Evolutionary conservation across 2,113 vertebrate genomes (phyloP).

Genomic region (Atractosteus spatula): DNA sequence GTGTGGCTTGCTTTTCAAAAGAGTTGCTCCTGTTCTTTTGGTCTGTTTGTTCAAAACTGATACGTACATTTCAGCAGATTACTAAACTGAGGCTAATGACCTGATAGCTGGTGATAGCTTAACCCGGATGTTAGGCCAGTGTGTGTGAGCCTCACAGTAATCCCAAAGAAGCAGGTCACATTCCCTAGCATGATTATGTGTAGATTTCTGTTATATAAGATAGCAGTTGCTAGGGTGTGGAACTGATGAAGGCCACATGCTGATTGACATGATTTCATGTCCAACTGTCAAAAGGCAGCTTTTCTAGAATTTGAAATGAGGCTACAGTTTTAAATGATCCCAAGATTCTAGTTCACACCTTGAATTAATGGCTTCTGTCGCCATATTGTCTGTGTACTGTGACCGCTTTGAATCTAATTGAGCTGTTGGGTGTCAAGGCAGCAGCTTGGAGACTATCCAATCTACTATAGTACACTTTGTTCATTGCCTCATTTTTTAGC

Average conservation of each 20-base stretch:
- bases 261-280: neutral
- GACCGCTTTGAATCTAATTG: too few relatives aligned
- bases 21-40: conserved; percentile 9
- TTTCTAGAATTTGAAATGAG: neutral
- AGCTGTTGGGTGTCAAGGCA: too few relatives aligned
- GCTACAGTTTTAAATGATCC: too few relatives aligned
- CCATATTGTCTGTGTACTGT: too few relatives aligned
- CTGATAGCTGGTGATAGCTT: neutral
- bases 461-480: too few relatives aligned
- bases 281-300: neutral
- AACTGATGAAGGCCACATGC: neutral
- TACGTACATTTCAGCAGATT: neutral
- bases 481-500: too few relatives aligned
- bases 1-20: neutral
- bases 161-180: conserved; percentile 33
- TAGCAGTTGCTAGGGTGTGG: neutral
- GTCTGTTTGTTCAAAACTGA: conserved; percentile 4
- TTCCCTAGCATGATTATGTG: conserved; percentile 15
- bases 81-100: neutral
- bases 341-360: too few relatives aligned
- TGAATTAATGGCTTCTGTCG: too few relatives aligned
- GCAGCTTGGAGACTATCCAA: too few relatives aligned
- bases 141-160: neutral
- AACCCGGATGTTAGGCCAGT: neutral
- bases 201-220: conserved; percentile 39